phyloP scores from a whole-genome alignment of 2,113 vertebrate genomes.

The Solea solea region DNA sequence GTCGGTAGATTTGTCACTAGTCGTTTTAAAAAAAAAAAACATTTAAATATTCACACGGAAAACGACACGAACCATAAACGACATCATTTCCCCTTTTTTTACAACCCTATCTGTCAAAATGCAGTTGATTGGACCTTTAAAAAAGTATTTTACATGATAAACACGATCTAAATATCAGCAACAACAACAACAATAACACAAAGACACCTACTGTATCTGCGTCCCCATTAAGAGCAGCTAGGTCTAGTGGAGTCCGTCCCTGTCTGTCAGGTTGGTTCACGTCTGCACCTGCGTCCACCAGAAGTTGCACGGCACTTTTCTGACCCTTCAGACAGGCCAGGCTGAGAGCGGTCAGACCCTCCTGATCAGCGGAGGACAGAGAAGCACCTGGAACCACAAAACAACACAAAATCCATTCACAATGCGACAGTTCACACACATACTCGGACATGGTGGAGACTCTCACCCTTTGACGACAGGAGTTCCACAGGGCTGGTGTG shows the following conservation, averaged over 20 bases:
- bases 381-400: constrained; percentile 81
- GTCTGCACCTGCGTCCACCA: constrained; percentile 89
- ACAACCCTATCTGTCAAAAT: too few relatives aligned
- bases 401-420: not conserved
- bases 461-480: constrained; percentile 91
- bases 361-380: constrained; percentile 89
- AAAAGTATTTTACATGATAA: too few relatives aligned
- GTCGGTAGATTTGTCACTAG: too few relatives aligned
- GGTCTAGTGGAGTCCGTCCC: constrained; percentile 92
- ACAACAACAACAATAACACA: not conserved
- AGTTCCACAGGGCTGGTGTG: constrained; percentile 89
- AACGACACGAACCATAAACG: too few relatives aligned
- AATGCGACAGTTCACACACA: not conserved
- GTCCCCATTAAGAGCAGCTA: constrained; percentile 95
- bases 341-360: constrained; percentile 90
- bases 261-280: constrained; percentile 92
- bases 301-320: constrained; percentile 85
- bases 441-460: not conserved
- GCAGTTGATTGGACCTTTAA: too few relatives aligned
- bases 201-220: constrained; percentile 90
- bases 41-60: too few relatives aligned
- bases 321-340: constrained; percentile 97
- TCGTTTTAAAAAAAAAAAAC: too few relatives aligned
- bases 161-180: not conserved
- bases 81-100: too few relatives aligned